Base-by-base conservation (phyloP, 2,888 invertebrate species). In the Ectobius pallidus region DNA sequence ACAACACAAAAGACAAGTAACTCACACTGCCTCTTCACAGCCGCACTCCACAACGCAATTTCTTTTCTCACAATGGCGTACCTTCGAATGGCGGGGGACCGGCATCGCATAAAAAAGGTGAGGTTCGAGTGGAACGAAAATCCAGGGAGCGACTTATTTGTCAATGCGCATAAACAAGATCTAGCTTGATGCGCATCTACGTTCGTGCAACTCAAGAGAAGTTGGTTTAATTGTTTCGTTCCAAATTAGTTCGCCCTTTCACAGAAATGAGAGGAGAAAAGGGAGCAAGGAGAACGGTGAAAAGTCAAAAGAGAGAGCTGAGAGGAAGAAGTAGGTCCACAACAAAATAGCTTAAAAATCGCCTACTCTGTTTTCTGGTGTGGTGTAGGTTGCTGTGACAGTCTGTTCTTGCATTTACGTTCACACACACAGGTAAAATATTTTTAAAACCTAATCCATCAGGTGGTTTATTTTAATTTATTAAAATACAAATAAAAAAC, bases 261-360 rank as follows among this genome's bases (percentile, higher is more conserved):
- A 58, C 20, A 25, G 65, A 46, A 55, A 63, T 67, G 34, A 73
- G 72, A 75, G 77, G 75, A 77, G 77, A 71, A 77, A 76, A 76
- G 76, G 77, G 77, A 77, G 78, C 78, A 78, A 77, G 77, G 74
- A 75, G 76, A 76, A 76, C 70, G 73, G 73, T 75, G 76, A 76
- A 78, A 78, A 78, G 78, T 76, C 76, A 76, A 77, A 77, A 77
- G 77, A 78, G 81, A 83, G 82, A 83, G 82, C 82, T 82, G 83
- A 83, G 82, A 83, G 83, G 82, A 84, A 83, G 84, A 84, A 84
- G 84, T 83, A 84, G 84, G 84, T 83, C 74, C 76, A 76, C 76
- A 76, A 76, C 76, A 76, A 76, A 76, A 76, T 76, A 74, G 76
- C 73, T 74, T 70, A 74, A 75, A 73, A 75, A 75, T 71, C 75